A percentile compares a stretch with the other conserved stretches of the same genome.
These are phyloP conservation scores for Procambarus clarkii DNA, from an alignment of 1,140 invertebrate genomes.

Conservation along the genomic window DNA sequence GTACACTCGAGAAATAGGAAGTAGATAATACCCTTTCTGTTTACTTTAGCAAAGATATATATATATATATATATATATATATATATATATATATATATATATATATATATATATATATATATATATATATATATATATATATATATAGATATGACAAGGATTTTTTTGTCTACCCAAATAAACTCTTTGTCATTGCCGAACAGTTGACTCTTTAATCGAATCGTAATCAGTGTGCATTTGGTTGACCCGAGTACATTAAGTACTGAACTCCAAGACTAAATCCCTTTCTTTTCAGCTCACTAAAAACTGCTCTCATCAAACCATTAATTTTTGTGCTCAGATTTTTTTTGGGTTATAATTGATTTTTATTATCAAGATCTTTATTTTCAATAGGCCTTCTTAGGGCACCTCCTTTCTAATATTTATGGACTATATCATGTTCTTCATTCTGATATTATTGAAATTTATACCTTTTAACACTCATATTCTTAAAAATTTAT, in stretches of 20 bases:
- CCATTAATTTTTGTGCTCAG: background rate
- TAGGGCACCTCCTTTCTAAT: too few species aligned
- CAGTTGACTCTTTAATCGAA: background rate
- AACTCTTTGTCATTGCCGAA: background rate
- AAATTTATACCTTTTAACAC: too few species aligned
- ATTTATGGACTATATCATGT: too few species aligned
- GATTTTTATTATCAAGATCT: too few species aligned
- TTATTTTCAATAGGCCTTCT: too few species aligned
- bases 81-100: too few species aligned
- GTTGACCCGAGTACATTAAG: background rate
- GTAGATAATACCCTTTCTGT: background rate
- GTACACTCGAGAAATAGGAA: background rate
- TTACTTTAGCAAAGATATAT: background rate
- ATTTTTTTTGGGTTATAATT: background rate
- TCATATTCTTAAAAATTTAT: too few species aligned
- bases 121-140: too few species aligned
- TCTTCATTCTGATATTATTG: too few species aligned
- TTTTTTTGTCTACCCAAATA: background rate
- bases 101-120: too few species aligned
- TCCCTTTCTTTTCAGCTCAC: background rate
- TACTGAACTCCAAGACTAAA: background rate
- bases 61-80: background rate
- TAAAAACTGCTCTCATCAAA: background rate
- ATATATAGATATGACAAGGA: background rate
- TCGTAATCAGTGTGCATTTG: conserved; percentile 8